Percentiles rank a stretch among this genome's conserved stretches.
These are phyloP conservation scores for Myotis davidii DNA, from an alignment of 2,113 vertebrate species.

Conservation along the genomic window DNA sequence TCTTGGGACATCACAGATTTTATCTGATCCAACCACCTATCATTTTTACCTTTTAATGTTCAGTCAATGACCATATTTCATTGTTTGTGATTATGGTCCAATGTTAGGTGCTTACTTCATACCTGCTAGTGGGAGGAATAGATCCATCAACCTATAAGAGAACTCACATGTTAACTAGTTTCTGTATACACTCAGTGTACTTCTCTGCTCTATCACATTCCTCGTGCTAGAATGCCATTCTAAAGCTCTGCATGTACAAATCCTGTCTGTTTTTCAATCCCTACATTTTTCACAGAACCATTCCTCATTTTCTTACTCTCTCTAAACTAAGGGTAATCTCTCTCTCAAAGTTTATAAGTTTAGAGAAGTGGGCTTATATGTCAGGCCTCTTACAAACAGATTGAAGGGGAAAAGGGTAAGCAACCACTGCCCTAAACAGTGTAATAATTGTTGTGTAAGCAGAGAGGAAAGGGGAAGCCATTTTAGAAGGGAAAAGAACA, in stretches of 20 bases:
- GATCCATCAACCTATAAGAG: not conserved
- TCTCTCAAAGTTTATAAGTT: not conserved
- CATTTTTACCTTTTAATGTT: conserved; percentile 6
- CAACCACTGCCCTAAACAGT: not conserved
- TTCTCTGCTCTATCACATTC: not conserved
- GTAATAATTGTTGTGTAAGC: not conserved
- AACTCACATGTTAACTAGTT: not conserved
- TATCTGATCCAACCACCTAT: not conserved
- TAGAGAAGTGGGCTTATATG: not conserved
- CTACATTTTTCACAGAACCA: not conserved
- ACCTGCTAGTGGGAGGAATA: not conserved
- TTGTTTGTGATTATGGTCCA: not conserved
- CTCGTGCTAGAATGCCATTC: conserved; percentile 3
- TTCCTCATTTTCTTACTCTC: not conserved
- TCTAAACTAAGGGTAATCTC: not conserved
- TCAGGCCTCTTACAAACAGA: not conserved
- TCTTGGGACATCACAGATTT: not conserved
- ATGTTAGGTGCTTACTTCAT: not conserved
- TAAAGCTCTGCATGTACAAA: not conserved
- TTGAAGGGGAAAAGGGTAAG: not conserved
- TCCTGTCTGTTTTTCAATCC: conserved; percentile 22
- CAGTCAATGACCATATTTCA: not conserved
- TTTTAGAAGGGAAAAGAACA: conserved; percentile 26
- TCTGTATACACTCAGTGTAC: not conserved
- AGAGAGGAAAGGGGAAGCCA: not conserved